Percentiles rank a stretch among this genome's conserved stretches.
phyloP scores from a whole-genome alignment of 53 echinoderm and acorn worm genomes.

The Arbacia lixula region DNA sequence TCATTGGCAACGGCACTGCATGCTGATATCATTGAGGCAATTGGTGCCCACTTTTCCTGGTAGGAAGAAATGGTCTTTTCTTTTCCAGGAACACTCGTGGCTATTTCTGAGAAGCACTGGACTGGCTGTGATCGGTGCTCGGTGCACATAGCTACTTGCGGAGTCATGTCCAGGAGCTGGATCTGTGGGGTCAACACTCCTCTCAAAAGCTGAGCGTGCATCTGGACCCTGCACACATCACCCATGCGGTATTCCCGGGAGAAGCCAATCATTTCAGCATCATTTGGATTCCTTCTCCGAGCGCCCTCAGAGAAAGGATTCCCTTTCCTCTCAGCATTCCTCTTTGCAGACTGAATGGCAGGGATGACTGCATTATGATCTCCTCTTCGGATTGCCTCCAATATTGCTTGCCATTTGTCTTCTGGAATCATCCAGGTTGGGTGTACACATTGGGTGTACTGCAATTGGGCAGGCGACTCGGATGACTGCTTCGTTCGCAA shows the following conservation, averaged over 20 bases:
- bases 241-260: conserved; percentile 57
- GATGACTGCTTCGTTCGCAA: not conserved
- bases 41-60: conserved; percentile 65
- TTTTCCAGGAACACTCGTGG: conserved; percentile 31
- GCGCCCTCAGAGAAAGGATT: not conserved
- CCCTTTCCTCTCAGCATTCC: not conserved
- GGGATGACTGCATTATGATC: conserved; percentile 58
- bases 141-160: conserved; percentile 66
- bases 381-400: conserved; percentile 63
- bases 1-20: conserved; percentile 77
- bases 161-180: conserved; percentile 78
- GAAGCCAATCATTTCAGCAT: conserved; percentile 29
- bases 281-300: not conserved
- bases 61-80: conserved; percentile 58
- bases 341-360: conserved; percentile 39
- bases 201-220: conserved; percentile 55
- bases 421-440: conserved; percentile 33
- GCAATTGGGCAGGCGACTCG: conserved; percentile 19
- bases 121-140: conserved; percentile 82
- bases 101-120: conserved; percentile 69
- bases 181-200: conserved; percentile 72
- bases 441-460: not conserved
- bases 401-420: conserved; percentile 31
- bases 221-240: conserved; percentile 73
- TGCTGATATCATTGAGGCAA: conserved; percentile 74